phyloP scores from a whole-genome alignment of 2,888 invertebrate species.

The Pterostichus madidus region DNA sequence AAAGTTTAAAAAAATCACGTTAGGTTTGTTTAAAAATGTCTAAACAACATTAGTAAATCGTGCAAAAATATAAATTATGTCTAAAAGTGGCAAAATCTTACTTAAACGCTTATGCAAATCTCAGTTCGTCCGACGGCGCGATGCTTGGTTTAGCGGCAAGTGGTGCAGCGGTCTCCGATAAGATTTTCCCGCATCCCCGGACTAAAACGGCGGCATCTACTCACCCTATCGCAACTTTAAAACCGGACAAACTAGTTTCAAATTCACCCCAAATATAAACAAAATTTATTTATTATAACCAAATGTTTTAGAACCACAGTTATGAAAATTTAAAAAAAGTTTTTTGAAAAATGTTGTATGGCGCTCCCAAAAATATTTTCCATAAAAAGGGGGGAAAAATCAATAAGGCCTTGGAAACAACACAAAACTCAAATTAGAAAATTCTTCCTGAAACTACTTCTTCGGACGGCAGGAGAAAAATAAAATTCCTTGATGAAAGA shows the following conservation, averaged over 20 bases:
- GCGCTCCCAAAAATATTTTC: constrained; percentile 12
- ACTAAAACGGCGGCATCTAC: constrained; percentile 6
- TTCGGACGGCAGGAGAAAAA: too few species aligned
- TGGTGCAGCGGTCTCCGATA: constrained; percentile 36
- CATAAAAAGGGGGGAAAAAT: constrained; percentile 13
- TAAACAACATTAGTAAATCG: background rate
- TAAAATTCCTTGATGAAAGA: constrained; percentile 17
- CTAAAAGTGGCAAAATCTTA: constrained; percentile 9
- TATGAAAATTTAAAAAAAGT: background rate
- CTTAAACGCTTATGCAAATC: background rate
- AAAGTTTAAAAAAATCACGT: too few species aligned
- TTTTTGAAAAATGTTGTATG: background rate
- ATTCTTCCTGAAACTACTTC: too few species aligned
- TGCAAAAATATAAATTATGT: background rate
- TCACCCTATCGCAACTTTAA: background rate
- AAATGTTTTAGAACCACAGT: background rate
- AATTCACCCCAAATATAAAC: background rate
- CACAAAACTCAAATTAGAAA: constrained; percentile 7
- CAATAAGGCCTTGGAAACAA: constrained; percentile 48
- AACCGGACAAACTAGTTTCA: background rate
- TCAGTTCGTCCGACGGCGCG: constrained; percentile 25
- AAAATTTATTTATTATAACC: background rate
- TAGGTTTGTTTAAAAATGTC: background rate
- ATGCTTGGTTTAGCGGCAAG: constrained; percentile 14
- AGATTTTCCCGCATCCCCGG: constrained; percentile 11